Conservation (phyloP, 1,140 invertebrate species). For the Streblospio benedicti region DNA sequence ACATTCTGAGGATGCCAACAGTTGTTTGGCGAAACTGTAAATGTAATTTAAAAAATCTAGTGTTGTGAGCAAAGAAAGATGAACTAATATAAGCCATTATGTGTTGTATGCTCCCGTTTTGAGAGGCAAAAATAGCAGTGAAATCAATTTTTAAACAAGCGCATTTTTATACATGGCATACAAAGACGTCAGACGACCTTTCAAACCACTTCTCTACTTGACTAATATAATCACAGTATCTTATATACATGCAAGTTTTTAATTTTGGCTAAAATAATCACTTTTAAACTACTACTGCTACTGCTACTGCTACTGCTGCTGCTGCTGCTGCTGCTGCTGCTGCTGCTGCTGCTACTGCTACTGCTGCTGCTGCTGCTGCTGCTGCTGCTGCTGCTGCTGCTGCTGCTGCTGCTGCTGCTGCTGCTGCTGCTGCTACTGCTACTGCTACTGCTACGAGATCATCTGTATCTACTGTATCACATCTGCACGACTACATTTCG, state of each 20-base stretch:
- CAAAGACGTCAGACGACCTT: not conserved
- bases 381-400: slow-evolving; percentile 16
- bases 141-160: no score
- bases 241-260: not conserved
- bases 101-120: no score
- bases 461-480: not conserved
- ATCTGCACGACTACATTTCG: not conserved
- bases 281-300: slow-evolving; percentile 10
- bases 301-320: slow-evolving; percentile 8
- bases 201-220: not conserved
- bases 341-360: not conserved
- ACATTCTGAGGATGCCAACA: no score
- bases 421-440: no score
- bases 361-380: not conserved
- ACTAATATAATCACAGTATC: not conserved
- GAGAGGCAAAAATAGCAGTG: no score
- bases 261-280: not conserved
- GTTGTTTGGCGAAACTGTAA: no score
- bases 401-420: slow-evolving; percentile 9
- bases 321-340: slow-evolving; percentile 17
- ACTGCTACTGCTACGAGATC: not conserved
- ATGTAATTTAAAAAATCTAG: no score
- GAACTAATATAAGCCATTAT: no score
- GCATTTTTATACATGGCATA: no score
- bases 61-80: no score